Evolutionary conservation across 2,888 invertebrate species (phyloP), one percentile per base, ranked within the genome.

Genomic region (Acanthopleura granulata): DNA sequence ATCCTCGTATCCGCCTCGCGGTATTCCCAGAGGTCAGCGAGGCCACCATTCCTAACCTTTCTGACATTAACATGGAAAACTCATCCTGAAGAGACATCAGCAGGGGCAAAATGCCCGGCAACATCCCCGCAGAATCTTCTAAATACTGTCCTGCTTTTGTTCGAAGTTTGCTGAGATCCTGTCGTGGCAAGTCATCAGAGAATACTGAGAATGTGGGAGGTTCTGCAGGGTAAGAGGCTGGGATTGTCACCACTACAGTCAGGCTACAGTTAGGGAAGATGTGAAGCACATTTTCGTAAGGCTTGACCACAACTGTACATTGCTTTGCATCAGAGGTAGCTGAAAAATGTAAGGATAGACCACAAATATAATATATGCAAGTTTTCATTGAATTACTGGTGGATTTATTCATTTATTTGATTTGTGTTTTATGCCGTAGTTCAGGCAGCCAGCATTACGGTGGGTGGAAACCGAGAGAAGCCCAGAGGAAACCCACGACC

Each of bases 51-150:
- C 57, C 57, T 16, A 66, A 14, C 29, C 29, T 66, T 14, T 66
- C 66, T 25, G 66, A 27, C 66, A 66, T 22, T 66, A 66, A 27
- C 22, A 27, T 27, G 25, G 66, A 66, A 27, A 66, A 66, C 25
- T 66, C 66, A 66, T 66, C 66, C 25, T 66, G 66, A 27, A 66
- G 29, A 6, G 66, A 22, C 66, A 66, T 66, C 22, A 66, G 66
- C 25, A 66, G 66, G 29, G 66, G 66, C 18, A 66, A 25, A 22
- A 66, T 27, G 12, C 66, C 66, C 25, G 66, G 22, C 22, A 27
- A 16, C 18, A 15, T 66, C 66, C 66, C 29, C 3, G 22, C 29
- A 22, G 25, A 16, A 66, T 66, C 66, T 27, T 66, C 66, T 27
- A 66, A 6, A 15, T 27, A 66, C 14, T 66, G 66, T 16, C 66